Evolutionary conservation across 1,140 invertebrate genomes (phyloP), one percentile per base, ranked within the genome.

Genomic region (Pseudomyrmex gracilis): DNA sequence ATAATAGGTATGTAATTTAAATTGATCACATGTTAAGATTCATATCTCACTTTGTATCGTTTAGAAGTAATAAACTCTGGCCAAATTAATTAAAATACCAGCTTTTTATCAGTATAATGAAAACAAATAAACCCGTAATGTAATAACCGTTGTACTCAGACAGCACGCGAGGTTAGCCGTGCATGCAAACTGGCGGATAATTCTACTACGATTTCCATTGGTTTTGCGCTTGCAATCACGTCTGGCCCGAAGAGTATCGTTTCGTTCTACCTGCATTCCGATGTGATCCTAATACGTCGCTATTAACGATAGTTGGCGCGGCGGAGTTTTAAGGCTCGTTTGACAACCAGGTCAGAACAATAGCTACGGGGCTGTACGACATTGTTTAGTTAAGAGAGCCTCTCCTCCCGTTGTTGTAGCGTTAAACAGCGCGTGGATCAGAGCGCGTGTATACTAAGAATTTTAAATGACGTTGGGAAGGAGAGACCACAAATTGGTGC

Each of bases 381-480:
- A 93, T 94, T 94, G 93, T 94, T 93, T 94, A 93, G 92, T 90
- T 93, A 92, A 87, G 92, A 89, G 91, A 91, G 85, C 83, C 77
- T 82, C 68, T 86, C 58, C 83, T 83, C 34, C 83, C 53, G 45
- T 68, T 60, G 66, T 76, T n/a, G 83, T 90, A 90, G 92, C 92
- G 93, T 91, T 93, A 94, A 94, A 94, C 93, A 94, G 93, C 93
- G 93, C 93, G 93, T 94, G 92, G 89, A 92, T 93, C 87, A 91
- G 89, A 87, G 83, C 90, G 87, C 85, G 83, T 67, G 66, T 89
- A 85, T 85, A 73, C 53, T 45, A 82, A 60, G 80, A 67, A 87
- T 67, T 43, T 51, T 71, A 70, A 58, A 80, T 17, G 53, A 5
- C 24, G 12, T 24, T 70, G 76, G 88, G 34, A 82, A 89, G 88